Base-by-base conservation (phyloP, 2,113 vertebrate genomes). In the Crotalus horridus region DNA sequence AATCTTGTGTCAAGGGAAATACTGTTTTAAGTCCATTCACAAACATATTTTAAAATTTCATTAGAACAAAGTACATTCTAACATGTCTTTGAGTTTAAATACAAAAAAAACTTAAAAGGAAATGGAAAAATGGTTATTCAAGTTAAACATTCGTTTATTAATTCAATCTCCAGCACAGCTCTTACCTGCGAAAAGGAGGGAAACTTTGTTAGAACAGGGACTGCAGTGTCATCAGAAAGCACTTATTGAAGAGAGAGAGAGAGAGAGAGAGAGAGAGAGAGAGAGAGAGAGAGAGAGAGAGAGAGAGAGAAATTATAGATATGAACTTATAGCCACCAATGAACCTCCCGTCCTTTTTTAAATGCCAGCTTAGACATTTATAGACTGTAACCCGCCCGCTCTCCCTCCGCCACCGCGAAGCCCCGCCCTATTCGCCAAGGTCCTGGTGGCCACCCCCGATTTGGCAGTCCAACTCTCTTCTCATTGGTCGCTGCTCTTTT, bases 151-250 rank as follows among this genome's bases (percentile, higher is more conserved):
- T 33, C 17, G 13, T 88, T n/a, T 13, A 90, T 54, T 53, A 85
- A 54, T 2, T n/a, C 88, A 61, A 39, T 21, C 10, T 3, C 43
- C 33, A 56, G 46, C 29, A n/a, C 74, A 21, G 8, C 0, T 51
- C 90, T 93, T 90, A 96, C 95, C 95, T 95, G 95, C 90, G 4
- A 5, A 55, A 87, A 81, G 48, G 9, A 69, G 61, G 58, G 12
- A 23, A 59, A 85, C 1, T 89, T 58, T 13, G n/a, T 46, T 85
- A 89, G 86, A 12, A 69, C 51, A 92, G 48, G 7, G 21, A 56
- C 23, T 85, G 56, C 21, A 39, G n/a, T 20, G n/a, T 46, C 26
- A 74, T 54, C 6, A 55, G 26, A 53, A 51, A 87, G 0, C 6
- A 58, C n/a, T 81, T 39, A n/a, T 46, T 3, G 21, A 13, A 39